phyloP scores from a whole-genome alignment of 2,113 vertebrate species.

The Butastur rufipennis region DNA sequence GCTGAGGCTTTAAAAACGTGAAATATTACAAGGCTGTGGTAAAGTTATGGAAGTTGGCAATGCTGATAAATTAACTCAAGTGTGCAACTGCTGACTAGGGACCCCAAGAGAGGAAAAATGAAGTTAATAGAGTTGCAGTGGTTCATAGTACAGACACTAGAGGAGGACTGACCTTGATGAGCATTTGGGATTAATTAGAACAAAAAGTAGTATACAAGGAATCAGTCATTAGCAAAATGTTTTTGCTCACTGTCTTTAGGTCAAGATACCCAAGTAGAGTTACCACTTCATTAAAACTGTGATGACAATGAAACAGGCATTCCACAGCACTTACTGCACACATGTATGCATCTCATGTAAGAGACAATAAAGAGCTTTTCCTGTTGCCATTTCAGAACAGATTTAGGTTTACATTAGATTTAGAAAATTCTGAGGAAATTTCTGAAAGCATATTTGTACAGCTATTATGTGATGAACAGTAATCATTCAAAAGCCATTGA shows the following conservation, averaged over 20 bases:
- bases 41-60: not conserved
- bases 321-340: not conserved
- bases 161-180: not conserved
- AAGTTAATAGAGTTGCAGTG: not conserved
- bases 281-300: not conserved
- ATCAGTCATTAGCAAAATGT: not conserved
- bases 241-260: not conserved
- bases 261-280: not conserved
- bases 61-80: not conserved
- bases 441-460: not conserved
- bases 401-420: not conserved
- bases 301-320: not conserved
- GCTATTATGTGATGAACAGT: not conserved
- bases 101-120: not conserved
- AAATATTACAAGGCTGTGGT: not conserved
- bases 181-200: not conserved
- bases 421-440: not conserved
- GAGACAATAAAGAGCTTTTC: not conserved
- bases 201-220: not conserved
- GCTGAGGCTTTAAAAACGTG: not conserved
- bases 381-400: not conserved
- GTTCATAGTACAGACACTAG: not conserved
- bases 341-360: not conserved
- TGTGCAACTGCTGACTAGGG: not conserved
- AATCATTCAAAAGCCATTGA: not conserved